Evolutionary conservation across 2,888 invertebrate species (phyloP).

Genomic region (Agelastica alni): DNA sequence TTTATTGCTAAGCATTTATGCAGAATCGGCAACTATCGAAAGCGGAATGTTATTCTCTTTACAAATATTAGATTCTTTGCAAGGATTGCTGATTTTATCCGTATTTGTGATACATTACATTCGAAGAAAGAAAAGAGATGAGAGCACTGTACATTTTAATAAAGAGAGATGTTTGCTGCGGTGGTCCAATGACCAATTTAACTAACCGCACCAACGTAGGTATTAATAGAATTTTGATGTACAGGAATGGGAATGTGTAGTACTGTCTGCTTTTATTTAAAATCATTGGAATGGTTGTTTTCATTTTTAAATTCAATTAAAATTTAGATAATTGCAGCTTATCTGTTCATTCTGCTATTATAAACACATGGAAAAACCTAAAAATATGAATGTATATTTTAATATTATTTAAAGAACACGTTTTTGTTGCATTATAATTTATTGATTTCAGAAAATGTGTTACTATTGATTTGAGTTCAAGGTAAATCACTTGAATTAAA

Average conservation of each 20-base stretch:
- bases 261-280: background rate
- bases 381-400: too few relatives aligned
- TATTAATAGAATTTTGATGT: background rate
- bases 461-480: too few relatives aligned
- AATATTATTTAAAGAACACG: too few relatives aligned
- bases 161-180: background rate
- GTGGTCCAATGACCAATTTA: background rate
- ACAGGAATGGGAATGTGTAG: background rate
- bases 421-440: too few relatives aligned
- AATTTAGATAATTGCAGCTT: too few relatives aligned
- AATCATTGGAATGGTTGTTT: too few relatives aligned
- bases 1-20: conserved; percentile 3
- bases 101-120: conserved; percentile 11
- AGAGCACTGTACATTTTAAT: background rate
- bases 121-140: too few relatives aligned
- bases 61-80: conserved; percentile 13
- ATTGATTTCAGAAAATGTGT: too few relatives aligned
- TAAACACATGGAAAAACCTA: too few relatives aligned
- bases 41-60: conserved; percentile 10
- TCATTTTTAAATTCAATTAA: too few relatives aligned
- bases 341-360: too few relatives aligned
- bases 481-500: too few relatives aligned
- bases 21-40: conserved; percentile 1
- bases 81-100: conserved; percentile 9
- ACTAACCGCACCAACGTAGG: background rate